phyloP scores from a whole-genome alignment of 2,888 invertebrate genomes.

The Synanthedon andrenaeformis region DNA sequence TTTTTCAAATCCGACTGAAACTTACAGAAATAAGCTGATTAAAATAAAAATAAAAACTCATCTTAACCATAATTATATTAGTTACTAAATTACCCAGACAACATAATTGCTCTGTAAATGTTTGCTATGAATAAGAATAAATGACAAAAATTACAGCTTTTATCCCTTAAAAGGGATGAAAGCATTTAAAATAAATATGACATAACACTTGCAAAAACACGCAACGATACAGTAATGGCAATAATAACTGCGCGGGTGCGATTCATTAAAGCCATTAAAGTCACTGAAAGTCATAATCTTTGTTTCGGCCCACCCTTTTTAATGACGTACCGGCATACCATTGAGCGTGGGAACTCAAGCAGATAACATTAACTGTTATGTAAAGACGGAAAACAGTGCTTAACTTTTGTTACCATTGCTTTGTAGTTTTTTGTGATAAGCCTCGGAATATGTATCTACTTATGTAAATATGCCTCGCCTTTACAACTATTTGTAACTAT shows the following conservation, averaged over 20 bases:
- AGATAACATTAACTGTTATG: constrained; percentile 46
- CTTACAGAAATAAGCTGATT: too few relatives aligned
- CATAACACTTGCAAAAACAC: constrained; percentile 7
- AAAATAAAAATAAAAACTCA: too few relatives aligned
- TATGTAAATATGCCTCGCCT: constrained; percentile 22
- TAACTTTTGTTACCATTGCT: constrained; percentile 37
- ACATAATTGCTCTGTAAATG: too few relatives aligned
- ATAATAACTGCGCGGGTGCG: constrained; percentile 9
- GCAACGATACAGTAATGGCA: constrained; percentile 16
- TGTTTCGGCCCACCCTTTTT: constrained; percentile 4
- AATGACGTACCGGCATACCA: constrained; percentile 24
- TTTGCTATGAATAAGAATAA: too few relatives aligned
- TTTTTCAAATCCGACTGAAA: too few relatives aligned
- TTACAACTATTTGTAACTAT: too few relatives aligned
- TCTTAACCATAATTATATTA: too few relatives aligned
- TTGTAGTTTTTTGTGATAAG: constrained; percentile 20
- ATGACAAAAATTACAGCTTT: too few relatives aligned
- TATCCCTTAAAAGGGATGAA: too few relatives aligned
- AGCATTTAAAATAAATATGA: too few relatives aligned
- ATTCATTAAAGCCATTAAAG: constrained; percentile 29
- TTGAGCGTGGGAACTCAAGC: constrained; percentile 42
- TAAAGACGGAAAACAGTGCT: constrained; percentile 55
- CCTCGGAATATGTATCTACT: constrained; percentile 15
- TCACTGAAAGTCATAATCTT: constrained; percentile 5
- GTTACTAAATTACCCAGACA: too few relatives aligned